Conservation (phyloP, 2,797 vertebrate species). For the Erethizon dorsatum region DNA sequence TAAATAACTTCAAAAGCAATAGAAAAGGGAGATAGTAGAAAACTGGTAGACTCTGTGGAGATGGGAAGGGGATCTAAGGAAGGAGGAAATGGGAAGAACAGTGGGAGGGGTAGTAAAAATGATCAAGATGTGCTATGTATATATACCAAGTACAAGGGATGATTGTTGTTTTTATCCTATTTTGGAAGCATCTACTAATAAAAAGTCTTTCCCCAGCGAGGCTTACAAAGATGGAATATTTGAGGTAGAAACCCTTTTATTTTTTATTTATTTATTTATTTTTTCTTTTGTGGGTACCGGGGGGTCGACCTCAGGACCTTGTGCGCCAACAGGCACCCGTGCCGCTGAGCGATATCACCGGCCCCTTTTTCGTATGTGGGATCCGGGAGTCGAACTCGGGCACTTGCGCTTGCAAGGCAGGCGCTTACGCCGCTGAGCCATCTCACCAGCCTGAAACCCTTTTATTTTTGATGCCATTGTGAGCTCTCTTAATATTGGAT, state of each 20-base stretch:
- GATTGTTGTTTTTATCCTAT: not conserved
- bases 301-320: no score
- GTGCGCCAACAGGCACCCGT: no score
- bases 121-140: not conserved
- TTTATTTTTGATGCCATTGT: not conserved
- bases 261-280: no score
- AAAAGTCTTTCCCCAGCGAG: not conserved
- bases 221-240: not conserved
- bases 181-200: not conserved
- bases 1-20: not conserved
- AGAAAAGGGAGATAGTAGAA: not conserved
- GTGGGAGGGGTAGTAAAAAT: not conserved
- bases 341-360: no score
- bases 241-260: not conserved
- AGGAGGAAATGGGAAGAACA: not conserved
- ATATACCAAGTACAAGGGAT: not conserved
- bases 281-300: no score
- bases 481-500: not conserved
- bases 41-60: not conserved
- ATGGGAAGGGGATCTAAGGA: not conserved
- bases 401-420: no score
- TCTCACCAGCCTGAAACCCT: no score
- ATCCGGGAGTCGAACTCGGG: no score
- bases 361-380: no score
- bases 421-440: no score